Evolutionary conservation across 1,140 invertebrate species (phyloP).

Genomic region (Brachystomella parvula): DNA sequence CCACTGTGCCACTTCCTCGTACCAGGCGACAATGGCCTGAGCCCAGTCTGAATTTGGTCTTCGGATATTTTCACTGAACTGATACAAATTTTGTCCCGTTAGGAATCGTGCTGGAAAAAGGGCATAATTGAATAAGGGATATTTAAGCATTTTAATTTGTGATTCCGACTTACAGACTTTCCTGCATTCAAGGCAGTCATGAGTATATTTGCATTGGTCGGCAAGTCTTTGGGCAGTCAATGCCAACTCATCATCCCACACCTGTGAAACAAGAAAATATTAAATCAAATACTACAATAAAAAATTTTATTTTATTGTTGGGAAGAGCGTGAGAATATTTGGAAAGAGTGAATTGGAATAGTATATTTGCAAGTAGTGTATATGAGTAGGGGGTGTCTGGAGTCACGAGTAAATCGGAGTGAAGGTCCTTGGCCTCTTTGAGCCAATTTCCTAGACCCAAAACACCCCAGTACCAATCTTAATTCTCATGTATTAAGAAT

Average conservation of each 20-base stretch:
- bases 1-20: conserved; percentile 40
- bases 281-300: background rate
- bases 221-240: conserved; percentile 71
- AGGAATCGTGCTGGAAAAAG: conserved; percentile 56
- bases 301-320: background rate
- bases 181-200: conserved; percentile 53
- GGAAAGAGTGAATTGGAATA: no score
- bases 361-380: background rate
- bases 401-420: no score
- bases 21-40: conserved; percentile 39
- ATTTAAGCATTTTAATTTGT: no score
- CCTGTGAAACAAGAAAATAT: conserved; percentile 43
- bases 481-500: background rate
- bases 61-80: conserved; percentile 37
- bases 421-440: no score
- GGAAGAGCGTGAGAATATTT: no score
- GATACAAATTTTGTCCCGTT: conserved; percentile 63
- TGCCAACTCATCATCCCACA: conserved; percentile 81
- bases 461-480: no score
- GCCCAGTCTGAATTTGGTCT: conserved; percentile 37
- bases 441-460: no score
- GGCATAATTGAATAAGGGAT: conserved; percentile 9
- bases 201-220: conserved; percentile 63
- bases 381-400: no score
- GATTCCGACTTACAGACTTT: conserved; percentile 54